Evolutionary conservation across 2,113 vertebrate genomes (phyloP), one percentile per base, ranked within the genome.

Genomic region (Panurus biarmicus): DNA sequence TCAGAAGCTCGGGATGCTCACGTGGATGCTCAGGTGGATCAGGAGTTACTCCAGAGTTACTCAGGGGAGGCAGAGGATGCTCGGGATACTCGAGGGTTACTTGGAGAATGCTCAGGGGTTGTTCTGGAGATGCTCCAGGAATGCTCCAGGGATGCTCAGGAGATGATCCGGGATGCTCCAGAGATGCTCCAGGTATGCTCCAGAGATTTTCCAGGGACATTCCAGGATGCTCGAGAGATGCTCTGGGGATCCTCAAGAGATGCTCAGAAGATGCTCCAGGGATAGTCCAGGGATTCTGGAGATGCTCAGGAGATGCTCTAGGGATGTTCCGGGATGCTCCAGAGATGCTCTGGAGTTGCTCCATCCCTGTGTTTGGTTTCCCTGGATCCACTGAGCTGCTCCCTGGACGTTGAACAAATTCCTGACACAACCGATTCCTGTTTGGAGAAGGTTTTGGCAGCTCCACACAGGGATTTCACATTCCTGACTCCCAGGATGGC

Each of bases 381-480:
- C 25, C 2, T 16, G 14, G 40, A 35, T 35, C 33, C 24, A 7
- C 8, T 1, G 51, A 44, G 31, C 38, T 14, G 31, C 38, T 44
- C 40, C 31, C 15, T 1, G 7, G 70, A 26, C 4, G 28, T 11
- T 53, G 69, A 44, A 16, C 31, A 11, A 7, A 16, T 57, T 45
- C 71, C 40, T 17, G 24, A 26, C 44, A 14, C 2, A 0, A 7
- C 10, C 4, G 1, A 6, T 10, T 28, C 53, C 33, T 28, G 58
- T 88, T 70, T 76, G 65, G 77, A 93, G 95, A 77, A 81, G 21
- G 73, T 60, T 90, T 80, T 71, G 78, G 91, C 80, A 38, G 58
- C 94, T 90, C 72, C 10, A 42, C 7, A 56, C 78, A 56, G 70
- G 71, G 92, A 96, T 96, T 82, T 79, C 95, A 33, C 83, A 23